Evolutionary conservation across 2,888 invertebrate species (phyloP).

Genomic region (Eustalomyia histrio): DNA sequence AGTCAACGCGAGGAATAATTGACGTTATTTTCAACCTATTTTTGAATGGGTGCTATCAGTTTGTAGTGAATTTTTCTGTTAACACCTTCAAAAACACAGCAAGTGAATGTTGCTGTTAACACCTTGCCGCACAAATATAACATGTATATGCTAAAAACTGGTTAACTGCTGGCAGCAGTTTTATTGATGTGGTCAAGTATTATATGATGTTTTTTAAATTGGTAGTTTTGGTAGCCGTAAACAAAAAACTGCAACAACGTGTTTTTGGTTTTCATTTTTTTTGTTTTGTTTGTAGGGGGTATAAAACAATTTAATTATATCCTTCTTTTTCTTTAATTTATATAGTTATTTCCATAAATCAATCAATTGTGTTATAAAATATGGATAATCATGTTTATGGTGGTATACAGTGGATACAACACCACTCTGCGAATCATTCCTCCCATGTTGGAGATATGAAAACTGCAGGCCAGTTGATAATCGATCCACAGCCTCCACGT

Average conservation of each 20-base stretch:
- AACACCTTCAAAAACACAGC: too few relatives aligned
- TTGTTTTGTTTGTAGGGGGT: conserved; percentile 43
- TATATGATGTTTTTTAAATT: too few relatives aligned
- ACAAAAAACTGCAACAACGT: conserved; percentile 27
- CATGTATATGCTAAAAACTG: too few relatives aligned
- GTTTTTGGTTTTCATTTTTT: conserved; percentile 15
- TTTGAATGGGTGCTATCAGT: too few relatives aligned
- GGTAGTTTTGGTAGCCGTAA: too few relatives aligned
- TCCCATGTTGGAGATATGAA: conserved; percentile 67
- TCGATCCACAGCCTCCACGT: conserved; percentile 67
- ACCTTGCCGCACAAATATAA: too few relatives aligned
- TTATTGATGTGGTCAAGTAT: too few relatives aligned
- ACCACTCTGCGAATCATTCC: conserved; percentile 62
- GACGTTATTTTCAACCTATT: too few relatives aligned
- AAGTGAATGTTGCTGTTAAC: too few relatives aligned
- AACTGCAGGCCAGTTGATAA: conserved; percentile 63
- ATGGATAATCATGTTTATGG: conserved; percentile 70
- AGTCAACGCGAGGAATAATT: too few relatives aligned
- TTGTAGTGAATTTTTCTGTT: too few relatives aligned
- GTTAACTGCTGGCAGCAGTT: too few relatives aligned
- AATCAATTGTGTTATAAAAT: conserved; percentile 11
- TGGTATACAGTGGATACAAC: conserved; percentile 77
- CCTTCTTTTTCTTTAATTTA: not conserved
- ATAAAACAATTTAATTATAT: not conserved
- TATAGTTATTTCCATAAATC: conserved; percentile 26